Base-by-base conservation (phyloP, 64 coral and sea anemone genomes). In the Trachythela sp. region DNA sequence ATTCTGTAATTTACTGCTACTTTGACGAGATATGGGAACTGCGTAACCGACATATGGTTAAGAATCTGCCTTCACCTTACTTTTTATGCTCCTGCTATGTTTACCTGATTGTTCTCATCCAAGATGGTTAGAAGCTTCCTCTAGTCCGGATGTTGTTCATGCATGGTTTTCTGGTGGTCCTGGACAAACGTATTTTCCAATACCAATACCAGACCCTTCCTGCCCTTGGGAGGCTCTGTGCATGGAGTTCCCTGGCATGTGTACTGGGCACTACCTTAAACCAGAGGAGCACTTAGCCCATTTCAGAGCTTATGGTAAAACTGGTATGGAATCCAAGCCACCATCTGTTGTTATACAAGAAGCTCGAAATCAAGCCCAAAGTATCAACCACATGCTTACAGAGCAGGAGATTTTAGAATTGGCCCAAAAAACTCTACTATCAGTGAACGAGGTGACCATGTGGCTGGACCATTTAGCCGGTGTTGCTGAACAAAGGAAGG, bases 21-120 rank as follows among this genome's bases (percentile, higher is more conserved):
- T 90, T 93, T 80, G 68, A 80, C n/a, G 85, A 94, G 31, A 32
- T 94, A 18, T 94, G 92, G 88, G 18, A 56, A 70, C n/a, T 94
- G 20, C 49, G 86, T 8, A 88, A 94, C 17, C 84, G 86, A 17
- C 93, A 94, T 70, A 70, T 88, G 85, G 93, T 88, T 36, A 9
- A 48, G 15, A 39, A 85, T 8, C 13, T 91, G 0, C 92, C 88
- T 8, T 1, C 14, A 39, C 92, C 59, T 5, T 91, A 91, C 85
- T 91, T 8, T 94, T 90, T 84, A 76, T 88, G 36, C 72, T 92
- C 6, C 36, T 84, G 68, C 48, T 30, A 11, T 92, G 86, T 39
- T 40, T 84, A 40, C 0, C 18, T 38, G 33, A 43, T 48, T 92
- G 86, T 68, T 70, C 24, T 40, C 91, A 92, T 45, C 85, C 85